These are phyloP conservation scores for Drosophila anomalipes DNA, from an alignment of 2,888 invertebrate genomes.

Conservation along the genomic window DNA sequence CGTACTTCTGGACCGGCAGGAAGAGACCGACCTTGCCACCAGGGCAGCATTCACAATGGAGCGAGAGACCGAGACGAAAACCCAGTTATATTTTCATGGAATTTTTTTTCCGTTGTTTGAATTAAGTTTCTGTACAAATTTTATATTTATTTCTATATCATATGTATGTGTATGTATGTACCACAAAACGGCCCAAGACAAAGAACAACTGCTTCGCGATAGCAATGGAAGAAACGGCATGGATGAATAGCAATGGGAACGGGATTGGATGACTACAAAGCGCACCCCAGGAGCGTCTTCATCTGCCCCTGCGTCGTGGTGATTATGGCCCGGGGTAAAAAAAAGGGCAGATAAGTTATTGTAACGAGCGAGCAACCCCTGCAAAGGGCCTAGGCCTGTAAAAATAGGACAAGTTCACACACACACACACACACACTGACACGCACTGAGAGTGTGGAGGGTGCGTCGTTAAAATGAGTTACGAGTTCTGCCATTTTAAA, in stretches of 20 bases:
- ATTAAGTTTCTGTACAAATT: conserved; percentile 68
- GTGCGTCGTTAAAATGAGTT: conserved; percentile 84
- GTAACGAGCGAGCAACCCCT: conserved; percentile 75
- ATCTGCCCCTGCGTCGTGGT: conserved; percentile 57
- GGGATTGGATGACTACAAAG: conserved; percentile 47
- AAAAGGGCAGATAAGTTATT: conserved; percentile 82
- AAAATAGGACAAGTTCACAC: conserved; percentile 79
- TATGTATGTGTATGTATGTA: conserved; percentile 39
- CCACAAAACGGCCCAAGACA: conserved; percentile 77
- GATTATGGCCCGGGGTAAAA: conserved; percentile 62
- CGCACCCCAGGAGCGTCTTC: conserved; percentile 82
- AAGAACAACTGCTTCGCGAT: conserved; percentile 68
- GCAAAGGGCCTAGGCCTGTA: conserved; percentile 64
- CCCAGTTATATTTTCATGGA: conserved; percentile 50
- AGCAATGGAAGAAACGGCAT: conserved; percentile 26
- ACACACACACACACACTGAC: conserved; percentile 42
- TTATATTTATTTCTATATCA: conserved; percentile 64
- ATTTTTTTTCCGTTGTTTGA: conserved; percentile 44
- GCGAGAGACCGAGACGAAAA: conserved; percentile 31
- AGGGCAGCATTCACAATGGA: conserved; percentile 31
- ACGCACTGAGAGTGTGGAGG: conserved; percentile 46
- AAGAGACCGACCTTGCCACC: conserved; percentile 52
- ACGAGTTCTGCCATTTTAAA: conserved; percentile 84
- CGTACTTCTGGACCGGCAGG: conserved; percentile 34
- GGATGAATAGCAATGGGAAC: conserved; percentile 29